These are phyloP conservation scores for Ptilorrhoa leucosticta DNA, from an alignment of 2,113 vertebrate species.

Conservation along the genomic window DNA sequence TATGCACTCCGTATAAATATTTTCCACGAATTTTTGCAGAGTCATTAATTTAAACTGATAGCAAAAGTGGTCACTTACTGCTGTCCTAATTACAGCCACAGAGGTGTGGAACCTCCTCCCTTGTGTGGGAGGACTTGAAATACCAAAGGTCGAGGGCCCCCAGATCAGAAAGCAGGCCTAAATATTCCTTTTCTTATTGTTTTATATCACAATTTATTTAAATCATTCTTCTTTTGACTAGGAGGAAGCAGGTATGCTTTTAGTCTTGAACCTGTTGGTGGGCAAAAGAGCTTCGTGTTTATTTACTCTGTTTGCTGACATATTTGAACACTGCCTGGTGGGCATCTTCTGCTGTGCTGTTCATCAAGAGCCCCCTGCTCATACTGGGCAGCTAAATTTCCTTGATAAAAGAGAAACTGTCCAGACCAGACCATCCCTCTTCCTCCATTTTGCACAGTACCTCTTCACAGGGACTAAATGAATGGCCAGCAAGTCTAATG, in stretches of 20 bases:
- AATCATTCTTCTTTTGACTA: background rate
- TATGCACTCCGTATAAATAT: background rate
- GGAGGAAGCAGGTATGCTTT: background rate
- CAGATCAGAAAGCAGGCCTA: background rate
- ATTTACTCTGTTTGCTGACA: background rate
- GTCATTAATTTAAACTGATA: background rate
- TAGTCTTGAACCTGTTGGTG: background rate
- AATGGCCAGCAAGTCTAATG: background rate
- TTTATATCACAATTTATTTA: background rate
- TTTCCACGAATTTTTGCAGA: background rate
- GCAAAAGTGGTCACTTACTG: background rate
- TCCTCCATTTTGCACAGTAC: background rate
- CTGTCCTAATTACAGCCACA: background rate
- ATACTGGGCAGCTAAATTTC: background rate
- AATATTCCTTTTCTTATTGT: background rate
- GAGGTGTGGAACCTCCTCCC: background rate
- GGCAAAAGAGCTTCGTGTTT: background rate
- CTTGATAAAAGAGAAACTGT: background rate
- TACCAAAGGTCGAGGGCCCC: accelerated
- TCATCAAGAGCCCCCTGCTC: accelerated
- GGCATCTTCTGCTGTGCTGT: accelerated
- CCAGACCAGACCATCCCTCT: background rate
- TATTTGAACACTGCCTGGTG: background rate
- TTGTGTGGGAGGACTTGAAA: background rate
- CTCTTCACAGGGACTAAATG: background rate